Percentiles rank a stretch among this genome's conserved stretches.
These are phyloP conservation scores for Polydesmus complanatus DNA, from an alignment of 2,888 invertebrate genomes.

Conservation along the genomic window DNA sequence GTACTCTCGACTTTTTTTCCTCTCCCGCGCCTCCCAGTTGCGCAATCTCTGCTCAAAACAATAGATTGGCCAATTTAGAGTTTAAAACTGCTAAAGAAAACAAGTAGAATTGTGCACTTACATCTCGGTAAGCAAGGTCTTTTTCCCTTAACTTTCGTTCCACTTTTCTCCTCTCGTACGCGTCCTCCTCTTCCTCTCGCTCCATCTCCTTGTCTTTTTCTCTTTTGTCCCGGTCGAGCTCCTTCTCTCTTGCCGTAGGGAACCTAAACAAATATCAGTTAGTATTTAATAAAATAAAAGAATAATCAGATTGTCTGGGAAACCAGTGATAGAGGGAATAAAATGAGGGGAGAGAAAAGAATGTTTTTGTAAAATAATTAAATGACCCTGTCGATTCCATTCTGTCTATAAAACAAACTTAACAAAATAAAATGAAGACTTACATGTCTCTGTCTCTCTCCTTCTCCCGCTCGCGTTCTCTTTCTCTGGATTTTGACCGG, in stretches of 20 bases:
- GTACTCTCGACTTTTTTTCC: conserved; percentile 78
- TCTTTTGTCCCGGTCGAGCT: conserved; percentile 51
- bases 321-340: background rate
- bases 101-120: conserved; percentile 18
- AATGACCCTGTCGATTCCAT: too few species aligned
- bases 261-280: background rate
- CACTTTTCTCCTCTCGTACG: conserved; percentile 71
- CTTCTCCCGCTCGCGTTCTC: conserved; percentile 21
- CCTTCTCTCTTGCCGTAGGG: conserved; percentile 16
- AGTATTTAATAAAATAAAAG: background rate
- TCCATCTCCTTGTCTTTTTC: conserved; percentile 78
- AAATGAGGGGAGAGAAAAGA: too few species aligned
- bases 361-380: too few species aligned
- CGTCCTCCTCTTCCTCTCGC: conserved; percentile 65
- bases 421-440: background rate
- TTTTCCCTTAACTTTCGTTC: conserved; percentile 88
- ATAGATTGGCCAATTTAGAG: background rate
- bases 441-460: conserved; percentile 17
- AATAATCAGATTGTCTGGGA: background rate
- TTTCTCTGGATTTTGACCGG: conserved; percentile 26
- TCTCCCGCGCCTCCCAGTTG: conserved; percentile 78
- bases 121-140: conserved; percentile 90
- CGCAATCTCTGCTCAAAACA: conserved; percentile 32
- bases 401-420: too few species aligned
- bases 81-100: background rate